Conservation (phyloP, 2,888 invertebrate genomes). For the Aspidiotus rigidus region DNA sequence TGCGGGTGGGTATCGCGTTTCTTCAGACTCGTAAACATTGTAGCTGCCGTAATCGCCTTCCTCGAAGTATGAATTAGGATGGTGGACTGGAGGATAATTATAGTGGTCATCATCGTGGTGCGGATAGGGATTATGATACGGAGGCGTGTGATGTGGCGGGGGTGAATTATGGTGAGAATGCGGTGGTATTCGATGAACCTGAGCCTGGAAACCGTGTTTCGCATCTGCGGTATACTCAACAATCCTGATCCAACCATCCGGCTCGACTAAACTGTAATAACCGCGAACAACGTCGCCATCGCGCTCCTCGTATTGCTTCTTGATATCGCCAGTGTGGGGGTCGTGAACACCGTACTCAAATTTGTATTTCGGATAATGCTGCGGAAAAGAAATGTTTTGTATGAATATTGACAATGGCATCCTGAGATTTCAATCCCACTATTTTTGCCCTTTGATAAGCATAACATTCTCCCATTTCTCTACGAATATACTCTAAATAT, state of each 20-base stretch:
- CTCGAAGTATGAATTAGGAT: constrained; percentile 1
- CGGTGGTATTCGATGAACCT: constrained; percentile 44
- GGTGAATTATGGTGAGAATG: constrained; percentile 33
- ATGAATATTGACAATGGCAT: background rate
- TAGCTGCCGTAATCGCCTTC: constrained; percentile 9
- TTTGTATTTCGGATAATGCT: constrained; percentile 49
- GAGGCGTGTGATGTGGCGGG: constrained; percentile 11
- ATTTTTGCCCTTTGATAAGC: too few relatives aligned
- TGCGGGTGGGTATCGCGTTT: background rate
- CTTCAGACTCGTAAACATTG: constrained; percentile 5
- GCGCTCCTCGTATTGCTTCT: constrained; percentile 61
- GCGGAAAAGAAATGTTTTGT: background rate
- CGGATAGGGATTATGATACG: constrained; percentile 17
- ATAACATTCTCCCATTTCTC: too few relatives aligned
- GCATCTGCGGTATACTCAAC: constrained; percentile 66
- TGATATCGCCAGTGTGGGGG: constrained; percentile 62
- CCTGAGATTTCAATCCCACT: too few relatives aligned
- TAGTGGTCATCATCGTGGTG: constrained; percentile 15
- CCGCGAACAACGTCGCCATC: constrained; percentile 64
- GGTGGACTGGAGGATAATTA: constrained; percentile 16
- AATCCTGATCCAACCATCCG: constrained; percentile 63
- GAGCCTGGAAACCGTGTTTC: constrained; percentile 67
- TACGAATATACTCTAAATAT: too few relatives aligned
- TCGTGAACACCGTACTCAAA: constrained; percentile 65
- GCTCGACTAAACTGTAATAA: constrained; percentile 49